A percentile compares a stretch with the other conserved stretches of the same genome.
These are phyloP conservation scores for Ctenopoma kingsleyae DNA, from an alignment of 2,797 vertebrate genomes.

Conservation along the genomic window DNA sequence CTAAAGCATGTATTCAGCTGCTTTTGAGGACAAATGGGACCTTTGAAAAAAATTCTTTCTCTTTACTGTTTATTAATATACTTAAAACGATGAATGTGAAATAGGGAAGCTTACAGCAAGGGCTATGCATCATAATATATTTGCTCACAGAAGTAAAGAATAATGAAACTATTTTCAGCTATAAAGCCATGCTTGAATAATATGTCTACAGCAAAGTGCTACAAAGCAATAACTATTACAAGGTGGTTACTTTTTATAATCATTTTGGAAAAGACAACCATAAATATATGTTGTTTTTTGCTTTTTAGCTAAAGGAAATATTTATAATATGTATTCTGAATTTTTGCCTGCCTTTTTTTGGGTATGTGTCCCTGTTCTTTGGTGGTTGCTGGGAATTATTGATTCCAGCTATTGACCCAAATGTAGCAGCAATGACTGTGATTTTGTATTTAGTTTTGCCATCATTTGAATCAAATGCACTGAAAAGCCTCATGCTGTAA, in stretches of 20 bases:
- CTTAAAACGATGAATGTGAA: slow-evolving; percentile 88
- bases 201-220: slow-evolving; percentile 84
- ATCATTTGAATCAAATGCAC: slow-evolving; percentile 19
- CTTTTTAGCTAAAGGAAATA: slow-evolving; percentile 51
- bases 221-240: slow-evolving; percentile 86
- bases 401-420: slow-evolving; percentile 41
- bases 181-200: slow-evolving; percentile 84
- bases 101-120: slow-evolving; percentile 63
- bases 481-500: slow-evolving; percentile 27
- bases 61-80: slow-evolving; percentile 88
- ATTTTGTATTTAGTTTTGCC: slow-evolving; percentile 32
- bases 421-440: slow-evolving; percentile 27
- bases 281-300: slow-evolving; percentile 77
- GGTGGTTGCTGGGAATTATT: slow-evolving; percentile 24
- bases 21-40: slow-evolving; percentile 85
- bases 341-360: slow-evolving; percentile 30
- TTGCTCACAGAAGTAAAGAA: slow-evolving; percentile 82
- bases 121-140: slow-evolving; percentile 82
- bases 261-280: slow-evolving; percentile 80
- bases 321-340: slow-evolving; percentile 49
- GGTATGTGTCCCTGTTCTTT: slow-evolving; percentile 16
- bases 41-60: slow-evolving; percentile 83
- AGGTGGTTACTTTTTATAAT: slow-evolving; percentile 86
- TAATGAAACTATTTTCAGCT: slow-evolving; percentile 86
- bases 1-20: slow-evolving; percentile 85